These are phyloP conservation scores for Tyria jacobaeae DNA, from an alignment of 2,888 invertebrate genomes.

Conservation along the genomic window DNA sequence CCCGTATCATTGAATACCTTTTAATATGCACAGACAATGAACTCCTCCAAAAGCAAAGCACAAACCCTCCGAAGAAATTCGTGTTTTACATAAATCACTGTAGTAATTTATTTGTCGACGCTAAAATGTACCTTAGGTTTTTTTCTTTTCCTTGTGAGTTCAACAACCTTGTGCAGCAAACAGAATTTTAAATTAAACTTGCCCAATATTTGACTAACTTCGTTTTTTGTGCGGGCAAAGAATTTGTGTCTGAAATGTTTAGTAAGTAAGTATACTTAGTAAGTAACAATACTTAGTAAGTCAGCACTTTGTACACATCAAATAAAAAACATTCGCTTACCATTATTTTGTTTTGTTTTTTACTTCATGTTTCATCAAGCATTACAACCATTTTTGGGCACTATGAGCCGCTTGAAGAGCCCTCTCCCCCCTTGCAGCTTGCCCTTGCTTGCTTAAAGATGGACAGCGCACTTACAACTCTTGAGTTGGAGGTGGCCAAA, in stretches of 20 bases:
- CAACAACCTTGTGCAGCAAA: constrained; percentile 27
- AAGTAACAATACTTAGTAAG: constrained; percentile 3
- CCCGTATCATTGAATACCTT: no score
- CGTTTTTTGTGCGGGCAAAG: constrained; percentile 23
- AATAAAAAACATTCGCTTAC: neutral
- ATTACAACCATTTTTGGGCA: no score
- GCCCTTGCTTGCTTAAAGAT: no score
- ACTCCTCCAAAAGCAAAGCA: constrained; percentile 12
- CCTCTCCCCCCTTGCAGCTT: no score
- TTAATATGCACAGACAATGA: neutral
- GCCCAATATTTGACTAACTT: constrained; percentile 29
- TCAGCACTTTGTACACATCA: neutral
- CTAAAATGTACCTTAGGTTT: constrained; percentile 19
- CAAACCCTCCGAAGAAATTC: constrained; percentile 6
- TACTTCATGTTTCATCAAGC: no score
- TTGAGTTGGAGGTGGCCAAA: no score
- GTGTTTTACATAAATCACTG: constrained; percentile 30
- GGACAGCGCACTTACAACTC: no score
- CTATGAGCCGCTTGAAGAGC: no score
- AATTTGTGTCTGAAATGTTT: constrained; percentile 23
- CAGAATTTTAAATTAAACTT: constrained; percentile 26
- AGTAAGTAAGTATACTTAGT: constrained; percentile 6
- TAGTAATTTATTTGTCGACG: constrained; percentile 20
- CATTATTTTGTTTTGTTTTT: neutral
- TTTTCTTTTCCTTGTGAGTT: constrained; percentile 39